Evolutionary conservation across 2,888 invertebrate species (phyloP).

Genomic region (Cosmia pyralina): DNA sequence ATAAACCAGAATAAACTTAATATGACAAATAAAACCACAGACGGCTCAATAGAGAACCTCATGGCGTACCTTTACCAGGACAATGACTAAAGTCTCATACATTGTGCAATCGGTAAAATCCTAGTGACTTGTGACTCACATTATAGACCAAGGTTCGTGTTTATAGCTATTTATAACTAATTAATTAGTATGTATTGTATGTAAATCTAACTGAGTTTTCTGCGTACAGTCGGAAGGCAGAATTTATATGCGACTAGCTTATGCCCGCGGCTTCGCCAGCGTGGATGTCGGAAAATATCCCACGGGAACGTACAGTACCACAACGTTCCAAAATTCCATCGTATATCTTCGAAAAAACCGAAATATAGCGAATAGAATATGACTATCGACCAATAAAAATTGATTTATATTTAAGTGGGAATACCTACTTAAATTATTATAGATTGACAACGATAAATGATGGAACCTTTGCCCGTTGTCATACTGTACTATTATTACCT

Average conservation of each 20-base stretch:
- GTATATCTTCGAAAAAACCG: no score
- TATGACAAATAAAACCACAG: not conserved
- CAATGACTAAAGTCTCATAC: slow-evolving; percentile 38
- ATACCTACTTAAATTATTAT: no score
- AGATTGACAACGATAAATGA: no score
- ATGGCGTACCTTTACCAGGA: slow-evolving; percentile 21
- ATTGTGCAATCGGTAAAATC: slow-evolving; percentile 37
- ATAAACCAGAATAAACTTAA: not conserved
- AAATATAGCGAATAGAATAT: no score
- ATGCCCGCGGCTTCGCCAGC: no score
- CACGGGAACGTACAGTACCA: no score
- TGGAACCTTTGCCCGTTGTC: no score
- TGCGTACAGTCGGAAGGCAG: slow-evolving; percentile 18
- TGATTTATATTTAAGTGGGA: no score
- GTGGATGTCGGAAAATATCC: no score
- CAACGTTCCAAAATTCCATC: no score
- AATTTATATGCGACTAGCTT: not conserved
- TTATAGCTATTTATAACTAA: slow-evolving; percentile 28
- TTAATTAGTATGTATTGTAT: slow-evolving; percentile 45
- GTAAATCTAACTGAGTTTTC: slow-evolving; percentile 30
- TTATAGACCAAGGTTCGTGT: slow-evolving; percentile 14
- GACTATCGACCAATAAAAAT: no score
- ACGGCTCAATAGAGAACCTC: not conserved
- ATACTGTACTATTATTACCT: no score
- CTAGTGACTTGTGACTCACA: slow-evolving; percentile 42